Evolutionary conservation across 2,113 vertebrate genomes (phyloP).

Genomic region (Lontra canadensis): DNA sequence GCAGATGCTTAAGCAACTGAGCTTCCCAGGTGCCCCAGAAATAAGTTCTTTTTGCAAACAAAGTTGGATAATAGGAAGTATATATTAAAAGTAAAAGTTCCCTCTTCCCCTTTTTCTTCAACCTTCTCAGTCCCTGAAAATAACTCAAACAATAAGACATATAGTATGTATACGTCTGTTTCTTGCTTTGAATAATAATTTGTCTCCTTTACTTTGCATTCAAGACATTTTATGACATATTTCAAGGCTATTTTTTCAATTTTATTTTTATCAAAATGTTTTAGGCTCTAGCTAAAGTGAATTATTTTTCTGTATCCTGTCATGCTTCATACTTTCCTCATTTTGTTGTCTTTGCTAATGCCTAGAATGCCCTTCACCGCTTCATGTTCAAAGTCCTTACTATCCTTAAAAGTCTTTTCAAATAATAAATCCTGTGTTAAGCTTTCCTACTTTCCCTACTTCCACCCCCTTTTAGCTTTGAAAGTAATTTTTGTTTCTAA

Average conservation of each 20-base stretch:
- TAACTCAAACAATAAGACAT: background rate
- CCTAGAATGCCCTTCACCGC: background rate
- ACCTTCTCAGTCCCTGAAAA: background rate
- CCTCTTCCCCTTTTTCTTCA: background rate
- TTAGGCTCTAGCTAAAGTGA: background rate
- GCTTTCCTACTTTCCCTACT: background rate
- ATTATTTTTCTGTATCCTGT: background rate
- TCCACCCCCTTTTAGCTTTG: background rate
- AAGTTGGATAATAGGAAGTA: background rate
- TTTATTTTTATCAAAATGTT: constrained; percentile 32
- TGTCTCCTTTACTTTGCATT: background rate
- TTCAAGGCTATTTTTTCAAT: background rate
- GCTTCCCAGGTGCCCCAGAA: too few species aligned
- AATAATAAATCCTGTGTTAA: background rate
- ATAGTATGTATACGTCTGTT: background rate
- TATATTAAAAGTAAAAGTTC: background rate
- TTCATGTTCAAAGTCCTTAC: background rate
- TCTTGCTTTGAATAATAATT: background rate
- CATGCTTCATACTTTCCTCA: background rate
- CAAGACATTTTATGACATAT: background rate
- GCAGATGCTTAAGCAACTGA: too few species aligned
- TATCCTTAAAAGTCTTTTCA: background rate
- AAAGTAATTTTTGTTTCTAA: constrained; percentile 37
- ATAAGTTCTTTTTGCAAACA: background rate
- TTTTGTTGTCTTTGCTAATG: background rate